Conservation (phyloP, 64 coral and sea anemone species). For the Montipora efflorescens region DNA sequence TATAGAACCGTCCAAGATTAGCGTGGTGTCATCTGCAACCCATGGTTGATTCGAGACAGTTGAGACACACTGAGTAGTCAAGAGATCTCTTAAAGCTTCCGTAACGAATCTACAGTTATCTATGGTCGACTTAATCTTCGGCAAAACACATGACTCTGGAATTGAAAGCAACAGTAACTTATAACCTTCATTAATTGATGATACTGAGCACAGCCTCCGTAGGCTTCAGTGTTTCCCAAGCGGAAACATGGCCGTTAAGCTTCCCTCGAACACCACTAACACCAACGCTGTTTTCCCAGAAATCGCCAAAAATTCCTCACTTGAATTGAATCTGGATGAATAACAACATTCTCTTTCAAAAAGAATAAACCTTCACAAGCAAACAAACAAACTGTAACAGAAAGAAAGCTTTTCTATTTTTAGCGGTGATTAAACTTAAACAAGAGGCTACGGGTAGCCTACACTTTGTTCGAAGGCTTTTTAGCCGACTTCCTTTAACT, state of each 20-base stretch:
- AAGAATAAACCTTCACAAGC: no score
- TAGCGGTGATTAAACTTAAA: no score
- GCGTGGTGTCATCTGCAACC: no score
- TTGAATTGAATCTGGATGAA: no score
- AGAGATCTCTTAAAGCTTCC: constrained; percentile 25
- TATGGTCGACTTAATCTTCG: constrained; percentile 29
- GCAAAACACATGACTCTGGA: constrained; percentile 31
- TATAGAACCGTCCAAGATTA: no score
- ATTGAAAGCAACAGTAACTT: constrained; percentile 52
- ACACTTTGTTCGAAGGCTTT: no score
- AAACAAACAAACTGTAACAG: no score
- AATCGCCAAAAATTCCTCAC: not conserved
- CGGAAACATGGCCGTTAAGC: not conserved
- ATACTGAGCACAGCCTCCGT: not conserved
- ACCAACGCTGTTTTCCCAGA: not conserved
- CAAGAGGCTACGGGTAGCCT: no score
- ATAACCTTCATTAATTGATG: constrained; percentile 43
- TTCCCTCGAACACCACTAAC: not conserved
- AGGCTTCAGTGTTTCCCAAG: not conserved
- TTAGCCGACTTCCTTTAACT: no score
- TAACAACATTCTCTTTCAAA: no score
- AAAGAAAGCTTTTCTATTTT: no score
- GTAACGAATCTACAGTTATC: constrained; percentile 45
- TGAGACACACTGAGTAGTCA: constrained; percentile 26
- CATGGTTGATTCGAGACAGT: not conserved